Evolutionary conservation across 1,140 invertebrate species (phyloP).

Genomic region (Drosophila pseudoobscura): DNA sequence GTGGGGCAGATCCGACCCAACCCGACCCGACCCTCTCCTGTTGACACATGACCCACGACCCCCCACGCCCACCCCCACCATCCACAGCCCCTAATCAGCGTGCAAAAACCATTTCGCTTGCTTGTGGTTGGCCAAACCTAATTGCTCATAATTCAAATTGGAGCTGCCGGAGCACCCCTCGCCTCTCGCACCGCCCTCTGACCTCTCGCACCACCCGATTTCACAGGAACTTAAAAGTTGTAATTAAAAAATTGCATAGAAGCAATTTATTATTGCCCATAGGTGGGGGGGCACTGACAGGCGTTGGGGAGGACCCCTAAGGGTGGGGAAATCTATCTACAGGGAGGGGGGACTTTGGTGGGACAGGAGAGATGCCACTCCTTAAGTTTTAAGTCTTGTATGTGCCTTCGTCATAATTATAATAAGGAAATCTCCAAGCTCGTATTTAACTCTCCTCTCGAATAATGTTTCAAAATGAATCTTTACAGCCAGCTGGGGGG

Average conservation of each 20-base stretch:
- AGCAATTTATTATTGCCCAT: constrained; percentile 9
- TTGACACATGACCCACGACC: constrained; percentile 66
- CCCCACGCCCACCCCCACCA: background rate
- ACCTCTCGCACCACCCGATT: background rate
- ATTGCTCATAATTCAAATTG: constrained; percentile 71
- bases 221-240: constrained; percentile 11
- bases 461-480: too few species aligned
- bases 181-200: background rate
- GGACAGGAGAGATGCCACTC: too few species aligned
- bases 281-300: background rate
- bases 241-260: constrained; percentile 26
- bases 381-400: too few species aligned
- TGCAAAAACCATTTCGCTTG: constrained; percentile 52
- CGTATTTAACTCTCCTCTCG: too few species aligned
- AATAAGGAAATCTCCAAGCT: too few species aligned
- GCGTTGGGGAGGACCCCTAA: background rate
- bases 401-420: too few species aligned
- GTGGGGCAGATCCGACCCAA: background rate
- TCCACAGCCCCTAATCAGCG: constrained; percentile 11
- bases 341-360: too few species aligned
- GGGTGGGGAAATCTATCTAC: background rate
- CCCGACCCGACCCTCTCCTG: constrained; percentile 16
- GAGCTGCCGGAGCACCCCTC: too few species aligned
- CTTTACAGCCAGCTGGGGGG: too few species aligned
- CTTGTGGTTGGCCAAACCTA: constrained; percentile 58